Evolutionary conservation across 2,113 vertebrate species (phyloP).

Genomic region (Tupaia tana): DNA sequence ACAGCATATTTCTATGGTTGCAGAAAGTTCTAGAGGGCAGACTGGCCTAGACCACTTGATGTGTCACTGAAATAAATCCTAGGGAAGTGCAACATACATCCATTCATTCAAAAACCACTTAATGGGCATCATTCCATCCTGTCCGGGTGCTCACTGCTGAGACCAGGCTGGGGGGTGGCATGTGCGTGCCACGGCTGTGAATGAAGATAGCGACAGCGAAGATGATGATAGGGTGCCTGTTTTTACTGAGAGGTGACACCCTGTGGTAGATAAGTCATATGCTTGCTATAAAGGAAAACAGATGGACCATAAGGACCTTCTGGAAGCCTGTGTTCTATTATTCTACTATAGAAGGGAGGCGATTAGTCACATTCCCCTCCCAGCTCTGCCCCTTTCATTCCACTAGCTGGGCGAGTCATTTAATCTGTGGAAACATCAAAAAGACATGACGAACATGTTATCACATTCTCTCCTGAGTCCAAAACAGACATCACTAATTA

Average conservation of each 20-base stretch:
- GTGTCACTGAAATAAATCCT: not conserved
- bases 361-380: fast-evolving
- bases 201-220: not conserved
- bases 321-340: not conserved
- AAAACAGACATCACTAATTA: not conserved
- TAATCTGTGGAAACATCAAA: not conserved
- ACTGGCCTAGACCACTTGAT: not conserved
- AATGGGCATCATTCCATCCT: not conserved
- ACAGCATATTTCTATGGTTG: fast-evolving
- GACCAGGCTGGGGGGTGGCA: not conserved
- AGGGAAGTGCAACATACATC: not conserved
- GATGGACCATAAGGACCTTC: not conserved
- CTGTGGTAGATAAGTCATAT: not conserved
- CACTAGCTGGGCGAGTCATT: not conserved
- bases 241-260: not conserved
- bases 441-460: not conserved
- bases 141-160: not conserved
- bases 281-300: not conserved
- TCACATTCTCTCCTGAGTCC: not conserved
- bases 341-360: not conserved
- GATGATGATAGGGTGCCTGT: not conserved
- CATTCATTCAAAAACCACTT: not conserved
- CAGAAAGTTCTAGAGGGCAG: not conserved
- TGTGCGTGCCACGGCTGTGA: fast-evolving
- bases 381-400: not conserved